These are phyloP conservation scores for Catagonus wagneri DNA, from an alignment of 2,113 vertebrate species.

Conservation along the genomic window DNA sequence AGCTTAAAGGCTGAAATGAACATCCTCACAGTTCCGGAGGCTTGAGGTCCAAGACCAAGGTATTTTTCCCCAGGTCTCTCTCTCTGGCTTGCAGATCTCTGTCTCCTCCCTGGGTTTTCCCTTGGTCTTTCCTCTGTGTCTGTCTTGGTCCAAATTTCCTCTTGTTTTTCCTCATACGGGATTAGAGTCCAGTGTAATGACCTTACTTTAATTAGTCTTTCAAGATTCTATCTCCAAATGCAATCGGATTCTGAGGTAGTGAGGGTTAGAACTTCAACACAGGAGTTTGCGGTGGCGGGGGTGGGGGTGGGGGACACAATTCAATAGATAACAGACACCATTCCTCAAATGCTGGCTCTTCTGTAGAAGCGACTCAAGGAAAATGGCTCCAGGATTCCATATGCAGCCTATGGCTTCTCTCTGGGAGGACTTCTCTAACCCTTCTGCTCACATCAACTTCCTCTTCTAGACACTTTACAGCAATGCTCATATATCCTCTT, in stretches of 20 bases:
- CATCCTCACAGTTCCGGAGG: background rate
- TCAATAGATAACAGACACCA: background rate
- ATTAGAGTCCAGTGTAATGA: background rate
- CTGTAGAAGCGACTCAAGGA: background rate
- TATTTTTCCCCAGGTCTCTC: background rate
- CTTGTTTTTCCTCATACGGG: background rate
- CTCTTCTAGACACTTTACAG: background rate
- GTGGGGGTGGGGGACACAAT: background rate
- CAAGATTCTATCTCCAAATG: background rate
- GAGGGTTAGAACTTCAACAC: background rate
- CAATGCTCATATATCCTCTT: background rate
- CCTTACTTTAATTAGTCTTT: background rate
- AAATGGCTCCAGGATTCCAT: background rate
- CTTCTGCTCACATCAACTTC: background rate
- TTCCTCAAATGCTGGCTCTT: background rate
- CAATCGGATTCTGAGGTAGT: background rate
- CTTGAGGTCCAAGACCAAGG: background rate
- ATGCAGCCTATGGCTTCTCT: background rate
- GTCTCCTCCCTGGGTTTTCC: background rate
- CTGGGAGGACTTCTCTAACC: background rate
- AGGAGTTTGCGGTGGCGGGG: background rate
- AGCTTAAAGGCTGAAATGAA: background rate
- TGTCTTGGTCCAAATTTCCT: background rate
- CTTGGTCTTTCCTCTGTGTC: too few relatives aligned
- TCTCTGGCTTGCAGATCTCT: background rate